Evolutionary conservation across 2,113 vertebrate species (phyloP).

Genomic region (Trichechus manatus): DNA sequence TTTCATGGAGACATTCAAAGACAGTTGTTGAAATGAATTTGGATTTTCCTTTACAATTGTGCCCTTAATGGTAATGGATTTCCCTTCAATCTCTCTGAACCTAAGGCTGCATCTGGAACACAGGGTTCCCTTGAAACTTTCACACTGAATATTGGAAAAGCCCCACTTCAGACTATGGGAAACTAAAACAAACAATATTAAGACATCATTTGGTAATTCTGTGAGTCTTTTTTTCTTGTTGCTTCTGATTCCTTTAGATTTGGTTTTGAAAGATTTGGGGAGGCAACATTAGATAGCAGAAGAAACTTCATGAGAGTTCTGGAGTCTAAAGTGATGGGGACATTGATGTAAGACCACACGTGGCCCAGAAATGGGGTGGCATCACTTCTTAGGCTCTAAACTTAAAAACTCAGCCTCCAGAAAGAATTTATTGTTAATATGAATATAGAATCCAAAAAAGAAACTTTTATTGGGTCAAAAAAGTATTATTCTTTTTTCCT

Average conservation of each 20-base stretch:
- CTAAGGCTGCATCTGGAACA: background rate
- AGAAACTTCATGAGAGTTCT: background rate
- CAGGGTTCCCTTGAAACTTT: background rate
- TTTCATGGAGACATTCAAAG: background rate
- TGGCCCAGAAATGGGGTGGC: background rate
- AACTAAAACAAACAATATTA: background rate
- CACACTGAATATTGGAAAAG: background rate
- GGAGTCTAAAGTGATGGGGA: background rate
- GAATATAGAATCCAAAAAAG: background rate
- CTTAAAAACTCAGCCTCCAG: background rate
- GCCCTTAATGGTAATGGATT: background rate
- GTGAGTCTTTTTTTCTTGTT: background rate
- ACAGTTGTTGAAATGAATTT: background rate
- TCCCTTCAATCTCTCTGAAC: background rate
- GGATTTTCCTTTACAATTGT: background rate
- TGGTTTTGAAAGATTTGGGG: constrained; percentile 11
- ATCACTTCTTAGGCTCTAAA: background rate
- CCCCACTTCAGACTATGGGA: background rate
- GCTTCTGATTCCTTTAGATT: background rate
- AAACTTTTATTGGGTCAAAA: background rate
- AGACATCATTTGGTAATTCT: background rate
- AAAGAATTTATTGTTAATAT: background rate
- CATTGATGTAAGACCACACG: background rate
- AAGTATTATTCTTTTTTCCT: background rate
- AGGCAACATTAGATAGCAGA: background rate